These are phyloP conservation scores for Dendronephthya gigantea DNA, from an alignment of 64 coral and sea anemone species.

Conservation along the genomic window DNA sequence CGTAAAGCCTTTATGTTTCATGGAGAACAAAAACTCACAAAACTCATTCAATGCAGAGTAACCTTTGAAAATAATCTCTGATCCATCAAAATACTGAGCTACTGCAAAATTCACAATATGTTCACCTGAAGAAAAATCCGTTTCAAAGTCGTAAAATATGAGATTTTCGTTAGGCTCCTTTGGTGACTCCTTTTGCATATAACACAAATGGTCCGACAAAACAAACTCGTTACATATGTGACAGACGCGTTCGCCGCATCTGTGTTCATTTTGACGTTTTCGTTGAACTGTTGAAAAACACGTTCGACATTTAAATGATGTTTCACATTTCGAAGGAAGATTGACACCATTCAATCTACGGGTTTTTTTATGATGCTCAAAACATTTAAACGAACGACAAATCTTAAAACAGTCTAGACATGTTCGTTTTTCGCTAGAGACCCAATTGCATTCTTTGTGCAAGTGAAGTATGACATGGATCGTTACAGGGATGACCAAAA, in stretches of 20 bases:
- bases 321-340: neutral
- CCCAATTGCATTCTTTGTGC: neutral
- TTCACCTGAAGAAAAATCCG: neutral
- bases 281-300: neutral
- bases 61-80: neutral
- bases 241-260: neutral
- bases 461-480: neutral
- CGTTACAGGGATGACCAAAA: neutral
- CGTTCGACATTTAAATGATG: too few relatives aligned
- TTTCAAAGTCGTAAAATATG: slow-evolving; percentile 3
- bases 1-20: neutral
- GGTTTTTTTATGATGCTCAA: neutral
- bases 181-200: neutral
- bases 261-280: neutral
- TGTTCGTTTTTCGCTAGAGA: neutral
- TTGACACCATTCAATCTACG: neutral
- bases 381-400: neutral
- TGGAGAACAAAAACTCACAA: neutral
- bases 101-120: neutral
- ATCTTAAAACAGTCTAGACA: neutral
- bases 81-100: neutral
- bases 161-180: neutral
- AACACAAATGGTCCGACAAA: neutral
- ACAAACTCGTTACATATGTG: neutral
- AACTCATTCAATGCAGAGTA: neutral